phyloP scores from a whole-genome alignment of 1,140 invertebrate species.

The Trichonephila clavipes region DNA sequence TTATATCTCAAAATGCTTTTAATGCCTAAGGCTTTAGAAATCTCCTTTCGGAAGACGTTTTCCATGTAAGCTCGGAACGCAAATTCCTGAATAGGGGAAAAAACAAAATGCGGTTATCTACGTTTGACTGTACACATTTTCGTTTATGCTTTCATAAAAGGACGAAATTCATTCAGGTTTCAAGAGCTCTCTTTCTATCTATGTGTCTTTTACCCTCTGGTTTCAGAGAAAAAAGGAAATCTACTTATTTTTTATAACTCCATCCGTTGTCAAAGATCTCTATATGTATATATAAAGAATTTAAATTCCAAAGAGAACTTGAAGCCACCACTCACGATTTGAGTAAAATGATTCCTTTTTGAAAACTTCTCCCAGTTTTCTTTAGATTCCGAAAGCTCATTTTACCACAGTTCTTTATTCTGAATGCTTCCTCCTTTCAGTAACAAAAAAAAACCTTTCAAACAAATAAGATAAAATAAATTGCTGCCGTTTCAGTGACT shows the following conservation, averaged over 20 bases:
- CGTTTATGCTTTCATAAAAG: slow-evolving; percentile 35
- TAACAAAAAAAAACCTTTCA: not conserved
- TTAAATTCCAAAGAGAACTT: slow-evolving; percentile 6
- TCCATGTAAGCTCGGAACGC: slow-evolving; percentile 20
- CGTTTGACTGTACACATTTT: not conserved
- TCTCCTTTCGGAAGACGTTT: slow-evolving; percentile 34
- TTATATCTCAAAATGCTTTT: slow-evolving; percentile 57
- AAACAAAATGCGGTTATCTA: slow-evolving; percentile 12
- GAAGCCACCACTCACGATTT: not conserved
- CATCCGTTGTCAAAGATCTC: not conserved
- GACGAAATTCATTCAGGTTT: slow-evolving; percentile 19
- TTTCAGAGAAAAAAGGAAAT: not conserved
- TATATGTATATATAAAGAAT: not conserved
- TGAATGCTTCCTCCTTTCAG: not conserved
- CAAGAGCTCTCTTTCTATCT: not conserved
- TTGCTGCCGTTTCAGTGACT: not conserved
- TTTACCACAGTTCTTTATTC: not conserved
- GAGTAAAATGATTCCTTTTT: not conserved
- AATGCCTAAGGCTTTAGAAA: slow-evolving; percentile 44
- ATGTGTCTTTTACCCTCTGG: slow-evolving; percentile 7
- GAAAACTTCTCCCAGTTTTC: not conserved
- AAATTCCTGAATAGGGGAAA: not conserved
- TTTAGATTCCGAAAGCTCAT: not conserved
- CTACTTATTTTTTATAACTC: not conserved
- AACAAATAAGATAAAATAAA: not conserved